phyloP scores from a whole-genome alignment of 2,888 invertebrate species.

The Heliconius ethilla region DNA sequence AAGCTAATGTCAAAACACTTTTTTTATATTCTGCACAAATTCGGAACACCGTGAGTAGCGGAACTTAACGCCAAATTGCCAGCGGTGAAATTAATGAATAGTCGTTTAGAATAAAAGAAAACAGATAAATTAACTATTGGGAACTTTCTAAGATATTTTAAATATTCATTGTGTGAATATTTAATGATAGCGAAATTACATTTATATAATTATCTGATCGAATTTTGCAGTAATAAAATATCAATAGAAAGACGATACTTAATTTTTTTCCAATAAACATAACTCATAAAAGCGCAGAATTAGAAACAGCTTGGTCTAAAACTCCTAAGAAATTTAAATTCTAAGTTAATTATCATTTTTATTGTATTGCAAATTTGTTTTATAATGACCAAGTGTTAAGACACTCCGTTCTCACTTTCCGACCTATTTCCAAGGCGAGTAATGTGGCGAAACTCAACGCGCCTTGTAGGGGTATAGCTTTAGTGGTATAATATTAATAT shows the following conservation, averaged over 20 bases:
- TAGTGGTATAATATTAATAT: too few species aligned
- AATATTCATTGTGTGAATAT: conserved; percentile 6
- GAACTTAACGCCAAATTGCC: too few species aligned
- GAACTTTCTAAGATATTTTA: conserved; percentile 3
- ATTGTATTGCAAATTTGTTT: background rate
- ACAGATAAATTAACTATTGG: background rate
- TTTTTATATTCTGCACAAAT: too few species aligned
- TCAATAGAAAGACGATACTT: background rate
- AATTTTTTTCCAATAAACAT: conserved; percentile 17
- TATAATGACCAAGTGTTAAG: too few species aligned
- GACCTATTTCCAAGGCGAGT: too few species aligned
- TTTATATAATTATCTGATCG: conserved; percentile 14
- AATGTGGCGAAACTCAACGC: too few species aligned
- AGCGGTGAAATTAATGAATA: background rate
- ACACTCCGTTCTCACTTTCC: too few species aligned
- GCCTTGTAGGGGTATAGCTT: too few species aligned
- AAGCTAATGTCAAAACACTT: too few species aligned
- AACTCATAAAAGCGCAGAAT: conserved; percentile 7
- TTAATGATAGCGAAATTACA: conserved; percentile 11
- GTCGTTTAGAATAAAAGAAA: background rate
- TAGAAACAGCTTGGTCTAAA: background rate
- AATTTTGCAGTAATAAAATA: conserved; percentile 15
- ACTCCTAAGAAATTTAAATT: background rate
- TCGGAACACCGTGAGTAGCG: background rate
- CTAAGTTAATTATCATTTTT: background rate